Evolutionary conservation across 2,113 vertebrate species (phyloP).

Genomic region (Paradisaea rubra): DNA sequence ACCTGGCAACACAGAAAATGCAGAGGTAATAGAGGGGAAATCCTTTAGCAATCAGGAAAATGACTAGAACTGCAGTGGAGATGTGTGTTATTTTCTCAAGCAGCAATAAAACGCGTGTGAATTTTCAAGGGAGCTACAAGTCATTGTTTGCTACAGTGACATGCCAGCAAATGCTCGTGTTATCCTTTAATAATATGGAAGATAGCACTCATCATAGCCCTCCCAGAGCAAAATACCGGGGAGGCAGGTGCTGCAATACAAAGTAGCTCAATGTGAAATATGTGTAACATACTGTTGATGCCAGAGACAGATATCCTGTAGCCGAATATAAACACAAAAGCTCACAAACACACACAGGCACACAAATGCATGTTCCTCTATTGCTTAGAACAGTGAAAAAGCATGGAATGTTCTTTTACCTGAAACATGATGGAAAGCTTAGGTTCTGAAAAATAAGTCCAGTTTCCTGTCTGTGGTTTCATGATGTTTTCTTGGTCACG

Average conservation of each 20-base stretch:
- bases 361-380: background rate
- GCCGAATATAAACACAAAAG: background rate
- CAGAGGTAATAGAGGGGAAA: conserved; percentile 44
- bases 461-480: background rate
- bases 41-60: conserved; percentile 49
- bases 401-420: background rate
- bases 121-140: conserved; percentile 37
- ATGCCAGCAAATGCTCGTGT: background rate
- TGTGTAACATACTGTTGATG: background rate
- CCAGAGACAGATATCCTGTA: background rate
- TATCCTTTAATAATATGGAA: conserved; percentile 22
- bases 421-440: background rate
- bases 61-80: background rate
- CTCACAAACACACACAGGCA: background rate
- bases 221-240: background rate
- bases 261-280: background rate
- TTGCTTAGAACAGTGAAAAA: background rate
- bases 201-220: background rate
- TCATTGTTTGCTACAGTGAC: conserved; percentile 32
- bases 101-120: conserved; percentile 6
- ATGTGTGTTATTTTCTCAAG: conserved; percentile 32
- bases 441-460: background rate
- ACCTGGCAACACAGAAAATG: conserved; percentile 58
- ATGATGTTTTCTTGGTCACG: background rate
- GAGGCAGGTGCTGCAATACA: background rate